Evolutionary conservation across 2,888 invertebrate genomes (phyloP).

Genomic region (Ormia ochracea): DNA sequence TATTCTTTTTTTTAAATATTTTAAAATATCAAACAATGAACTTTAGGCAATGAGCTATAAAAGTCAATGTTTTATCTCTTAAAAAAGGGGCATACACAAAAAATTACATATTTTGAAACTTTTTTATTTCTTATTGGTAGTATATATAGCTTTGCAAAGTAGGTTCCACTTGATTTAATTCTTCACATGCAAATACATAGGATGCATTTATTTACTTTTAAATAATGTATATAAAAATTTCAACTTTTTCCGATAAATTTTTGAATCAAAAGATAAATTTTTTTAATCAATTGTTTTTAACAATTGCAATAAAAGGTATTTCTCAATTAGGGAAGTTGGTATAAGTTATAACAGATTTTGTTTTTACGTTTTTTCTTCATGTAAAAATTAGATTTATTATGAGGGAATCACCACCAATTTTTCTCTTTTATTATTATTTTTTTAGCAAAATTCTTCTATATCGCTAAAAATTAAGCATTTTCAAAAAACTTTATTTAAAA

Average conservation of each 20-base stretch:
- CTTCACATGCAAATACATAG: background rate
- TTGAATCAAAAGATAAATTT: background rate
- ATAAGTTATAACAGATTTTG: background rate
- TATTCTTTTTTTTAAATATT: too few relatives aligned
- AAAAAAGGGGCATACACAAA: constrained; percentile 31
- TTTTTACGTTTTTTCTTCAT: constrained; percentile 11
- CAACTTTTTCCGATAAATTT: too few relatives aligned
- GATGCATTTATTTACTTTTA: background rate
- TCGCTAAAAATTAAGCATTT: background rate
- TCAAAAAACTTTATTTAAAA: background rate
- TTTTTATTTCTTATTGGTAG: constrained; percentile 22
- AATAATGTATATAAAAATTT: background rate
- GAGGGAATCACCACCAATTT: too few relatives aligned
- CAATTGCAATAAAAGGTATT: background rate
- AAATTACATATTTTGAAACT: constrained; percentile 1
- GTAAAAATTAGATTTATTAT: too few relatives aligned
- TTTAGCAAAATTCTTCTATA: background rate
- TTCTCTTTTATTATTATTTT: background rate
- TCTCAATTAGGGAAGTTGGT: background rate
- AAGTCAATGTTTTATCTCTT: constrained; percentile 19
- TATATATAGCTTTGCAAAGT: constrained; percentile 9
- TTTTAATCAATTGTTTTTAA: background rate
- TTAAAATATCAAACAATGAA: too few relatives aligned
- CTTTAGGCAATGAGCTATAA: background rate
- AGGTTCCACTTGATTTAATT: constrained; percentile 20